Conservation (phyloP, 2,113 vertebrate species). For the Hippocampus guttulatus region DNA sequence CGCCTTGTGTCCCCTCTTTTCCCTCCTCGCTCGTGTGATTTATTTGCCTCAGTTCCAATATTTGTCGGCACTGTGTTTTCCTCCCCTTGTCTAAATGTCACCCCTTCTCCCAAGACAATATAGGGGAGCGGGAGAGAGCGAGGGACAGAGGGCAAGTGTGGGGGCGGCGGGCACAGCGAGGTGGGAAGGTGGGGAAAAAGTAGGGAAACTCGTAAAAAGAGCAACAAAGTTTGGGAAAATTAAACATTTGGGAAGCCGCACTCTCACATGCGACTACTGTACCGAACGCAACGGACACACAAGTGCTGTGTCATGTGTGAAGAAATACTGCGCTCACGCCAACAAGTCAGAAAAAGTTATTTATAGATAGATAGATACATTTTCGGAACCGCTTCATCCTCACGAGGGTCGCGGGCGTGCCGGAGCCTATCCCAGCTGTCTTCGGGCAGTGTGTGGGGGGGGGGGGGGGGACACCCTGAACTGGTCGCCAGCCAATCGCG, state of each 20-base stretch:
- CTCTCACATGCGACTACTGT: conserved; percentile 44
- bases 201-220: conserved; percentile 72
- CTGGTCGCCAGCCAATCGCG: too few species aligned
- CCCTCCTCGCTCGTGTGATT: conserved; percentile 65
- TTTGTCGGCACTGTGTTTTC: conserved; percentile 78
- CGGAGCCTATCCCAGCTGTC: too few species aligned
- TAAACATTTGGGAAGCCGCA: conserved; percentile 75
- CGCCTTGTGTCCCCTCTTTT: conserved; percentile 34
- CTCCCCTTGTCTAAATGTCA: conserved; percentile 80
- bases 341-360: too few species aligned
- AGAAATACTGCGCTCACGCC: neutral
- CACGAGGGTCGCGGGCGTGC: too few species aligned
- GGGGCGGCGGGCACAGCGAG: neutral
- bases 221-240: conserved; percentile 82
- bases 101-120: conserved; percentile 79
- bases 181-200: conserved; percentile 47
- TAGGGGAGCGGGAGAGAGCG: conserved; percentile 61
- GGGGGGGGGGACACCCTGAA: too few species aligned
- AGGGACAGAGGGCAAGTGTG: conserved; percentile 60
- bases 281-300: conserved; percentile 2
- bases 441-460: too few species aligned
- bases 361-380: too few species aligned
- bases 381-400: too few species aligned
- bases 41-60: conserved; percentile 79
- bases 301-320: conserved; percentile 21